Percentiles rank a stretch among this genome's conserved stretches.
Conservation (phyloP, 2,113 vertebrate genomes). For the Callospermophilus lateralis region DNA sequence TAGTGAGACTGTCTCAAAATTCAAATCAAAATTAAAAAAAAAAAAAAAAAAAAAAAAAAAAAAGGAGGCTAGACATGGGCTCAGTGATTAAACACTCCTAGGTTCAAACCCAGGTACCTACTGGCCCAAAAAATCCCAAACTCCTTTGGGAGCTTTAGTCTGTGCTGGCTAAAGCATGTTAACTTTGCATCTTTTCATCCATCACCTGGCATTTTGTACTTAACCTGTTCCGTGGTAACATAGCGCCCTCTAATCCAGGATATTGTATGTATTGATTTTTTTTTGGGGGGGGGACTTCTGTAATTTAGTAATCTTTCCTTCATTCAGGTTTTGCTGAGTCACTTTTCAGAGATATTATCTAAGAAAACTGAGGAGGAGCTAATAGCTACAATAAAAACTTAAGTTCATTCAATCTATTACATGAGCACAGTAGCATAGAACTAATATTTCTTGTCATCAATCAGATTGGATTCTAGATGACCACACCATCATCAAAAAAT, state of each 20-base stretch:
- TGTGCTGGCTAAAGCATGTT: neutral
- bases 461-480: neutral
- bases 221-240: neutral
- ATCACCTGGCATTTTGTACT: neutral
- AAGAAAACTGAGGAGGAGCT: neutral
- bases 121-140: too few species aligned
- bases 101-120: too few species aligned
- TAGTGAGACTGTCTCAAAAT: too few species aligned
- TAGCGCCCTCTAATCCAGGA: neutral
- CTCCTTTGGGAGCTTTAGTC: neutral
- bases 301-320: neutral
- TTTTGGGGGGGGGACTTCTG: neutral
- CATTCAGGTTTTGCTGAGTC: neutral
- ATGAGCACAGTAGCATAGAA: neutral
- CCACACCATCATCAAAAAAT: neutral
- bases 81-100: too few species aligned
- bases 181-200: neutral
- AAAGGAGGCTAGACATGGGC: too few species aligned
- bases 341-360: constrained; percentile 2
- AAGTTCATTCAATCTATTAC: neutral
- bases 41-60: too few species aligned
- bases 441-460: neutral
- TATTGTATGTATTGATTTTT: too few species aligned
- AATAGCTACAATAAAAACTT: neutral
- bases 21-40: too few species aligned